These are phyloP conservation scores for Dendropsophus ebraccatus DNA, from an alignment of 2,113 vertebrate genomes.

Conservation along the genomic window DNA sequence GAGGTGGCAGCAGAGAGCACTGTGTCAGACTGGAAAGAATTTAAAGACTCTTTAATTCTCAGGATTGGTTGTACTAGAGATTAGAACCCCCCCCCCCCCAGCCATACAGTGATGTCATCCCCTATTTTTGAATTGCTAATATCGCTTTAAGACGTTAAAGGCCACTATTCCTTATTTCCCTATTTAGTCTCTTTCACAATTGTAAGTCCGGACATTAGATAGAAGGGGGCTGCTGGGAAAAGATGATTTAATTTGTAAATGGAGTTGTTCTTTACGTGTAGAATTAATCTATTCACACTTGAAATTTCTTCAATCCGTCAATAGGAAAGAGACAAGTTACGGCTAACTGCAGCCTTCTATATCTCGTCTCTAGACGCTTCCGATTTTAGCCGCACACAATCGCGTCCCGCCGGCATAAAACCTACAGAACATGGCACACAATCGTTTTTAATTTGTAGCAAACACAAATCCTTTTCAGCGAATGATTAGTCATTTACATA, in stretches of 20 bases:
- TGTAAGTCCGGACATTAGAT: neutral
- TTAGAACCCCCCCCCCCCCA: no score
- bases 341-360: conserved; percentile 13
- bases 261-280: neutral
- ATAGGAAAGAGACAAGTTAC: conserved; percentile 13
- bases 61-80: no score
- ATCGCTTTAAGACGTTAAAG: neutral
- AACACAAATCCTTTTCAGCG: conserved; percentile 39
- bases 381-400: conserved; percentile 36
- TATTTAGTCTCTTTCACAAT: neutral
- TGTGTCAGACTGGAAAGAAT: neutral
- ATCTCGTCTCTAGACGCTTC: conserved; percentile 25
- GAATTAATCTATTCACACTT: conserved; percentile 9
- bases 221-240: neutral
- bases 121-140: no score
- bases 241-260: conserved; percentile 17
- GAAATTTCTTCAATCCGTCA: conserved; percentile 10
- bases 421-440: conserved; percentile 36
- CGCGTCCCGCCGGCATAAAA: conserved; percentile 21
- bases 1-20: no score
- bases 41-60: neutral
- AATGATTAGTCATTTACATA: conserved; percentile 36
- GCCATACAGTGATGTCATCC: no score
- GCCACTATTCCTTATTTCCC: neutral
- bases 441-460: conserved; percentile 46